Evolutionary conservation across 2,113 vertebrate genomes (phyloP), one percentile per base, ranked within the genome.

Genomic region (Hirundichthys speculiger): DNA sequence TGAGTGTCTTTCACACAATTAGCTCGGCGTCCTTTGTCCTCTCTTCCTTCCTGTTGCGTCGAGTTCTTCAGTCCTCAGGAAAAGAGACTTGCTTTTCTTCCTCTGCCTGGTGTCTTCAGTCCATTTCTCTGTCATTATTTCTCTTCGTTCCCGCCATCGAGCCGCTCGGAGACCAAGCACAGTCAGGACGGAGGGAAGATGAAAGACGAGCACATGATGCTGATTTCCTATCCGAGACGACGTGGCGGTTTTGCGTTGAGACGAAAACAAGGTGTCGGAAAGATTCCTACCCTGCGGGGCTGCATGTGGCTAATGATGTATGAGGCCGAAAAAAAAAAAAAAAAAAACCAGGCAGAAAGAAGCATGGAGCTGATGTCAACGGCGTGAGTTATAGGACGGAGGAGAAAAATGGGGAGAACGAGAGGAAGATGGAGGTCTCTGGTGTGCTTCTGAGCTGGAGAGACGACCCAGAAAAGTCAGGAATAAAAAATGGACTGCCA

Each of bases 401-500:
- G 22, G 53, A 56, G 49, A 47, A 25, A 51, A 9, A 40, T 2
- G 7, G 52, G 50, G 41, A 52, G 52, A 69, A 16, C 20, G 5
- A 52, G 40, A 69, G 42, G n/a, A 52, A 46, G 51, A 46, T 57
- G 40, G 38, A 42, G 20, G 58, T 64, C 74, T 67, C 76, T 58
- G 54, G 61, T 73, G 82, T 4, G 60, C 60, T 42, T 40, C 76
- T 67, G 65, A 79, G 78, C 64, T 47, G 57, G 42, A 68, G 77
- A 72, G 66, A 78, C 65, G 83, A 85, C 85, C 83, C 81, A 88
- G 82, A 87, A 90, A 80, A 90, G 86, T 88, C 82, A 74, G 70
- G 67, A 73, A 64, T 69, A 76, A 63, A 77, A 81, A 81, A 84
- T 84, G 79, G 69, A 75, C 64, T 63, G 65, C 66, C 25, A 41